Evolutionary conservation across 2,113 vertebrate species (phyloP).

Genomic region (Phalacrocorax aristotelis): DNA sequence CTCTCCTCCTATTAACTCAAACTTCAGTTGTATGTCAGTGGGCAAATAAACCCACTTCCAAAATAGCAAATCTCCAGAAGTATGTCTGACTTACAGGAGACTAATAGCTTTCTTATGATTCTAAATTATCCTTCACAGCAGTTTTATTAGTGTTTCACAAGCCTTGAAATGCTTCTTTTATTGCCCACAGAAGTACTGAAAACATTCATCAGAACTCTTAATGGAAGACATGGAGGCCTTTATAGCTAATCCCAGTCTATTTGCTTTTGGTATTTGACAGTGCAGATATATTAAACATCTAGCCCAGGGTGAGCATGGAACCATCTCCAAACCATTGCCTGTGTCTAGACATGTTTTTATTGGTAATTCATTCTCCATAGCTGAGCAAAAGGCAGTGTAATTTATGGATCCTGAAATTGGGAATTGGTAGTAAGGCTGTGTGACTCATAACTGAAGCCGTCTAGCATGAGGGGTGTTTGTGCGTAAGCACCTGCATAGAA

Average conservation of each 20-base stretch:
- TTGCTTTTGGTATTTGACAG: slow-evolving; percentile 20
- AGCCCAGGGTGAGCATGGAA: neutral
- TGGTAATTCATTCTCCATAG: neutral
- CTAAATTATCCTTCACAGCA: slow-evolving; percentile 12
- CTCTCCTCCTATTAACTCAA: neutral
- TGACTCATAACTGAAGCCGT: neutral
- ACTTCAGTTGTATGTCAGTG: neutral
- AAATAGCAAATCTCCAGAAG: neutral
- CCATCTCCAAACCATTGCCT: neutral
- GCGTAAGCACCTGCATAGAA: neutral
- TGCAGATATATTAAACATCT: slow-evolving; percentile 17
- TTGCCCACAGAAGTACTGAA: neutral
- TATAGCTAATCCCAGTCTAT: neutral
- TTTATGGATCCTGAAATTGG: neutral
- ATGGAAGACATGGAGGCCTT: neutral
- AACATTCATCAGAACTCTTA: slow-evolving; percentile 2
- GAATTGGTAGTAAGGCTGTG: neutral
- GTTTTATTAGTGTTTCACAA: slow-evolving; percentile 12
- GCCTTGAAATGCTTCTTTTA: slow-evolving; percentile 27
- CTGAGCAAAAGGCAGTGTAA: neutral
- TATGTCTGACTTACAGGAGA: neutral
- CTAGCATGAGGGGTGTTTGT: neutral
- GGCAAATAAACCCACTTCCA: neutral
- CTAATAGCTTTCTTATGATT: neutral
- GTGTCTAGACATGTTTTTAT: neutral